Evolutionary conservation across 2,113 vertebrate genomes (phyloP).

Genomic region (Drymodes brunneopygia): DNA sequence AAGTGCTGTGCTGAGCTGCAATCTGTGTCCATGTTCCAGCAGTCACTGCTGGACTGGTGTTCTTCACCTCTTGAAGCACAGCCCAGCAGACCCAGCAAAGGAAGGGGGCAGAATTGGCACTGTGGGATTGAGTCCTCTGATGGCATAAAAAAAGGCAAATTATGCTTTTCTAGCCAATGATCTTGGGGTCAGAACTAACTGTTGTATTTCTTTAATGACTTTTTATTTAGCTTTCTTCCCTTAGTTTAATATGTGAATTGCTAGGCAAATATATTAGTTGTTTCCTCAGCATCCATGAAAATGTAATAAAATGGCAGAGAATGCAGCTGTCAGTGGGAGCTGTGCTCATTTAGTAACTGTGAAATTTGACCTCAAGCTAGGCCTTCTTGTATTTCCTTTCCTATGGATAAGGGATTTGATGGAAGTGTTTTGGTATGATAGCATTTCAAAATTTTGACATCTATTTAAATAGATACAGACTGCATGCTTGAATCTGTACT

Average conservation of each 20-base stretch:
- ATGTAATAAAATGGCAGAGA: slow-evolving; percentile 15
- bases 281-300: neutral
- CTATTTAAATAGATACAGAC: neutral
- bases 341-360: neutral
- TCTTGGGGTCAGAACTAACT: neutral
- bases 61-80: neutral
- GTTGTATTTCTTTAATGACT: neutral
- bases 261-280: neutral
- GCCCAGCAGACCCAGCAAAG: neutral
- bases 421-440: neutral
- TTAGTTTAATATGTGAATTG: neutral
- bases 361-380: slow-evolving; percentile 19
- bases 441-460: slow-evolving; percentile 39
- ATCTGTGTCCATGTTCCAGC: neutral
- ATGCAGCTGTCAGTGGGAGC: slow-evolving; percentile 10
- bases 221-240: neutral
- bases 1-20: neutral
- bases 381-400: neutral
- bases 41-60: neutral
- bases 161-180: neutral
- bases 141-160: neutral
- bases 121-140: neutral
- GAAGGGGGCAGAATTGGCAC: neutral
- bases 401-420: neutral
- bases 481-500: neutral